Evolutionary conservation across 2,113 vertebrate species (phyloP).

Genomic region (Odontesthes bonariensis): DNA sequence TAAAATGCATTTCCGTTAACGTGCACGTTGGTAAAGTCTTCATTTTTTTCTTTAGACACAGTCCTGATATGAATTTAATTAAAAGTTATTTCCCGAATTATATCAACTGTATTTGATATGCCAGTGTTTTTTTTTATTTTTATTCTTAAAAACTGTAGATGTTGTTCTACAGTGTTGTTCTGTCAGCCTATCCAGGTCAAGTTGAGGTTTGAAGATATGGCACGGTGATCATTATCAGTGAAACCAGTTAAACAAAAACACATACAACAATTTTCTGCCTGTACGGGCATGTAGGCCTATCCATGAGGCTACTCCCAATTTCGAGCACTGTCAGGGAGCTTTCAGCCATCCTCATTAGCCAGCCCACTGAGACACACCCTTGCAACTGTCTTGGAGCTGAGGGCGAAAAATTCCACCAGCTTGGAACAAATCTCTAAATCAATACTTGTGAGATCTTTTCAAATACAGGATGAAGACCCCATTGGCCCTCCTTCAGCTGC

Average conservation of each 20-base stretch:
- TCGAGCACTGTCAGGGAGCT: constrained; percentile 34
- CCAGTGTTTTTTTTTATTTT: background rate
- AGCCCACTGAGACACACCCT: constrained; percentile 33
- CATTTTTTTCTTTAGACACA: background rate
- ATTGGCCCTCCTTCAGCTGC: background rate
- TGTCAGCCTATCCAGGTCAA: constrained; percentile 34
- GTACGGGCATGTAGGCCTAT: too few species aligned
- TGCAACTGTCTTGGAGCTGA: constrained; percentile 33
- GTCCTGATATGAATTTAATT: background rate
- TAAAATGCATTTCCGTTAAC: too few species aligned
- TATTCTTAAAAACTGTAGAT: background rate
- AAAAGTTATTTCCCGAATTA: background rate
- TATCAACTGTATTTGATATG: background rate
- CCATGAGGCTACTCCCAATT: constrained; percentile 22
- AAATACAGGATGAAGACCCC: constrained; percentile 8
- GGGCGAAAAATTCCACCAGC: constrained; percentile 28
- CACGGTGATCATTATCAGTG: constrained; percentile 44
- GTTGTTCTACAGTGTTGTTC: too few species aligned
- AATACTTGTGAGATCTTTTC: constrained; percentile 22
- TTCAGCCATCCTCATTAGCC: constrained; percentile 12
- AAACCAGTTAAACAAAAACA: constrained; percentile 51
- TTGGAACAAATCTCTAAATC: constrained; percentile 30
- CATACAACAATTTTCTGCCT: too few species aligned
- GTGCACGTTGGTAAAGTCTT: too few species aligned
- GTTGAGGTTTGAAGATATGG: constrained; percentile 10